Percentiles rank a stretch among this genome's conserved stretches.
Evolutionary conservation across 2,797 vertebrate genomes (phyloP).

Genomic region (Cheirogaleus major): DNA sequence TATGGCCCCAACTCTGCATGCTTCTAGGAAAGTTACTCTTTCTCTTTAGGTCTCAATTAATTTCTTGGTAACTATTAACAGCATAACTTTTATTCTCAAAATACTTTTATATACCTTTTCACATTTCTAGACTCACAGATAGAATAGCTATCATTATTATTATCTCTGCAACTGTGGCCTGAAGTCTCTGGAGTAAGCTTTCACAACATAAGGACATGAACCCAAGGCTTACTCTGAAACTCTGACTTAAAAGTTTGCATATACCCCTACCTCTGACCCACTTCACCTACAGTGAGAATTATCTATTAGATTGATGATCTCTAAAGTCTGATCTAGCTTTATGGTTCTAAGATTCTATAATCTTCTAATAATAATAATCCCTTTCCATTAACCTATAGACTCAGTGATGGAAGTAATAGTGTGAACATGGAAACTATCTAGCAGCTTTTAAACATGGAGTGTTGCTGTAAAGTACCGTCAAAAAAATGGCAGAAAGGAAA

Average conservation of each 20-base stretch:
- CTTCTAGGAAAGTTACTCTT: background rate
- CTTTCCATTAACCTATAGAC: background rate
- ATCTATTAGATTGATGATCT: background rate
- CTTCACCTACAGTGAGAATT: background rate
- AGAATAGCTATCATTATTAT: background rate
- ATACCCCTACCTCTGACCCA: rapidly evolving
- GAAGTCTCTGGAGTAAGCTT: background rate
- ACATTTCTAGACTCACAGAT: background rate
- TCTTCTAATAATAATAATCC: background rate
- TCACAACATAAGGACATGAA: background rate
- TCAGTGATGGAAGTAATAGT: background rate
- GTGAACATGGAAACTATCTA: background rate
- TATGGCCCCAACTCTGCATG: background rate
- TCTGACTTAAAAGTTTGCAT: background rate
- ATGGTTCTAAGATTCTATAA: background rate
- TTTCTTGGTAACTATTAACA: background rate
- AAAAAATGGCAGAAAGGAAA: background rate
- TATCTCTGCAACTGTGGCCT: background rate
- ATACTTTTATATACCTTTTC: background rate
- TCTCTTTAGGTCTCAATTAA: background rate
- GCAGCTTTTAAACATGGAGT: background rate
- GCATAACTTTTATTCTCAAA: background rate
- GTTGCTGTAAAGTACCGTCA: background rate
- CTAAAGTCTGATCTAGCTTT: background rate
- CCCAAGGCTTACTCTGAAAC: background rate